phyloP scores from a whole-genome alignment of 2,113 vertebrate genomes.

The Sylvietta virens region DNA sequence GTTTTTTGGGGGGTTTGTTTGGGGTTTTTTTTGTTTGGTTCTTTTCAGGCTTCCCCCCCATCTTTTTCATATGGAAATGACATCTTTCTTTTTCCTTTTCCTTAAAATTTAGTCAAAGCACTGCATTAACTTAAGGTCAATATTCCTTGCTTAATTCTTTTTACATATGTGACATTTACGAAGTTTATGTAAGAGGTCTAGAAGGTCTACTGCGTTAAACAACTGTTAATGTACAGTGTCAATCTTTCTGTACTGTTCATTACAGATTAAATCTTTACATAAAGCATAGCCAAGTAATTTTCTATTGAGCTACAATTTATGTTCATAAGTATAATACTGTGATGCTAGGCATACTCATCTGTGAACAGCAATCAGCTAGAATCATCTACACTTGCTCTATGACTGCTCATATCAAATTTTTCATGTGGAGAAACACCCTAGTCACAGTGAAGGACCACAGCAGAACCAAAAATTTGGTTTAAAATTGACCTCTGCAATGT shows the following conservation, averaged over 20 bases:
- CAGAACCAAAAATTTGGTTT: neutral
- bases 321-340: neutral
- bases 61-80: neutral
- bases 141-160: neutral
- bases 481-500: neutral
- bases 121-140: neutral
- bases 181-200: neutral
- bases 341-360: neutral
- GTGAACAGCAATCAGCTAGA: neutral
- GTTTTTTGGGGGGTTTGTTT: neutral
- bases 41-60: fast-evolving
- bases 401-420: neutral
- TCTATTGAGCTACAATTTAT: neutral
- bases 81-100: neutral
- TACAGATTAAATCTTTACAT: neutral
- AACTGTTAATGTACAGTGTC: neutral
- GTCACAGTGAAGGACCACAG: neutral
- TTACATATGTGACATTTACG: neutral
- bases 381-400: neutral
- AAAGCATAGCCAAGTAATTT: neutral
- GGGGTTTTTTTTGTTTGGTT: neutral
- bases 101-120: neutral
- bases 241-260: neutral
- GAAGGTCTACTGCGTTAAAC: neutral
- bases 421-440: neutral